phyloP scores from a whole-genome alignment of 2,888 invertebrate genomes.

The Cryptocephalus moraei region DNA sequence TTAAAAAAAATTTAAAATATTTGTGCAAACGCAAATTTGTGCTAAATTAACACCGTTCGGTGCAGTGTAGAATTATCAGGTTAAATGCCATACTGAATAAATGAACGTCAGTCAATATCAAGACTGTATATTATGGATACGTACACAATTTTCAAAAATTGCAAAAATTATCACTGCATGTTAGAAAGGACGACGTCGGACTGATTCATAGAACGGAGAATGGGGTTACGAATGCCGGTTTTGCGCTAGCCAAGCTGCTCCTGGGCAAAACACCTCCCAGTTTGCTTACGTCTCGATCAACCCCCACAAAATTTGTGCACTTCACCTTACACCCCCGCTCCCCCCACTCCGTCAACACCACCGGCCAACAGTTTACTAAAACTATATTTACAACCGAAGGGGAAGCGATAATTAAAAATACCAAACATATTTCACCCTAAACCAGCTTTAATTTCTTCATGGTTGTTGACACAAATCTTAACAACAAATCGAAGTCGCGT shows the following conservation, averaged over 20 bases:
- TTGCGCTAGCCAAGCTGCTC: constrained; percentile 33
- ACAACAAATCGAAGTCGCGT: no score
- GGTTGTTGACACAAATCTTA: no score
- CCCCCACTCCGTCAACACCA: no score
- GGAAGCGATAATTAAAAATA: no score
- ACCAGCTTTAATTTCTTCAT: no score
- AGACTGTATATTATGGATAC: no score
- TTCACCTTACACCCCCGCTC: no score
- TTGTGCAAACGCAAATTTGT: constrained; percentile 5
- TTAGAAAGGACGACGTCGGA: constrained; percentile 31
- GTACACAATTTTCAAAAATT: no score
- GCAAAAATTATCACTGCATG: constrained; percentile 26
- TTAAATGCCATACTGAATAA: constrained; percentile 21
- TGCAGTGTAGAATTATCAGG: constrained; percentile 8
- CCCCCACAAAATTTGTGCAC: background rate
- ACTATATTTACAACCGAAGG: no score
- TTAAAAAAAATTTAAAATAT: constrained; percentile 4
- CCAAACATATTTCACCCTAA: no score
- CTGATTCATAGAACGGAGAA: constrained; percentile 25
- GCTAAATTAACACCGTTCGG: constrained; percentile 2
- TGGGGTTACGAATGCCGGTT: constrained; percentile 28
- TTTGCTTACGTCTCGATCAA: constrained; percentile 11
- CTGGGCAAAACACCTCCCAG: constrained; percentile 25
- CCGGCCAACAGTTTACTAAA: no score
- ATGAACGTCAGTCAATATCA: constrained; percentile 13